A percentile compares a stretch with the other conserved stretches of the same genome.
Evolutionary conservation across 2,113 vertebrate species (phyloP).

Genomic region (Sylvietta virens): DNA sequence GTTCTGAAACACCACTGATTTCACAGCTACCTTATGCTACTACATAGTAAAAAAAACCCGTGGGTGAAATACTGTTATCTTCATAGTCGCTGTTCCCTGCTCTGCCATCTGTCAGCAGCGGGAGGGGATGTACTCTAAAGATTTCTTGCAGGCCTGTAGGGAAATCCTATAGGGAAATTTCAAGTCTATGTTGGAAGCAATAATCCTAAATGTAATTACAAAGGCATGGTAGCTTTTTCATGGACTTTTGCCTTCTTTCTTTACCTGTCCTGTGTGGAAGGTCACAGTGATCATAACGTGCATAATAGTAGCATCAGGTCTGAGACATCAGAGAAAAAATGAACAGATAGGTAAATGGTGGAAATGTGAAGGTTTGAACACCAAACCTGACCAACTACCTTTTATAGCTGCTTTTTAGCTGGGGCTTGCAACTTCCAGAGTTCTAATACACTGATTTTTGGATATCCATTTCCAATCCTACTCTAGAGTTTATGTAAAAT

Average conservation of each 20-base stretch:
- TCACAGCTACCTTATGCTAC: neutral
- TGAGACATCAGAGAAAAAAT: neutral
- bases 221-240: neutral
- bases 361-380: neutral
- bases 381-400: neutral
- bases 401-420: neutral
- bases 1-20: neutral
- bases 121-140: neutral
- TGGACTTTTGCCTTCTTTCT: neutral
- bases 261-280: neutral
- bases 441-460: neutral
- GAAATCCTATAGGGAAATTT: neutral
- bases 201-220: neutral
- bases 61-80: neutral
- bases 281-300: accelerated
- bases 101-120: neutral
- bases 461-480: neutral
- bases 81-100: neutral
- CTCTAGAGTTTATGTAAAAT: neutral
- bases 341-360: neutral
- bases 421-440: neutral
- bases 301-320: neutral
- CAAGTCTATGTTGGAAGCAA: neutral
- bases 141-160: neutral
- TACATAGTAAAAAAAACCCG: neutral